Base-by-base conservation (phyloP, 2,888 invertebrate species). In the Arrhopalites spinosus region DNA sequence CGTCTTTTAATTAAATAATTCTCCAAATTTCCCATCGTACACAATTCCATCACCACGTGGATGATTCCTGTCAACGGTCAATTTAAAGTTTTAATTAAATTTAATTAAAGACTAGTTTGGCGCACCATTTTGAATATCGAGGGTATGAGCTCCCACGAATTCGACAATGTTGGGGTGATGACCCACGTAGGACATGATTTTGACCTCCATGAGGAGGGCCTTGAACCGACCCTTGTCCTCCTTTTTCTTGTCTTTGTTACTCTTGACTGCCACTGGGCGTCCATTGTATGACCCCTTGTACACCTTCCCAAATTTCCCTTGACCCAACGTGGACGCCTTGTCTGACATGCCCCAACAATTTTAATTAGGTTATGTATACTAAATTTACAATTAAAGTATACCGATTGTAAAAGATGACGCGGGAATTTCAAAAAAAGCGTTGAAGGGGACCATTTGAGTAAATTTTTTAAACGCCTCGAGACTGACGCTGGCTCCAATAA, bases 101-200 rank as follows among this genome's bases (percentile, higher is more conserved):
- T 13, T 20, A 20, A n/a, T 13, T 8, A 15, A 13, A 13, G 23
- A 13, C 5, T 56, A n/a, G n/a, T n/a, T 20, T 56, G 56, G 17
- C 8, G 5, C 20, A 59, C 59, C 13, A 23, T 59, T 25, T 59
- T 25, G 20, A 25, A 59, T 59, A 20, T 25, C 1, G 13, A 23
- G 13, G 13, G 59, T 59, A 13, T 23, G 23, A 20, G 59, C 59
- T 23, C 59, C 59, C 20, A 5, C 13, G 25, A 59, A 59, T 20
- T 1, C 7, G 23, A 59, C 59, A 59, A 59, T 25, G 13, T 59
- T n/a, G 3, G 20, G 23, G 25, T 59, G 59, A 2, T 59, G 13
- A 3, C 59, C 59, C 2, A 59, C 25, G 59, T 59, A 59, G 23
- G 23, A 20, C 59, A 59, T 59, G 20, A 59, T 59, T 59, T 59